Conservation (phyloP, 1,140 invertebrate species). For the Vollenhovia emeryi region DNA sequence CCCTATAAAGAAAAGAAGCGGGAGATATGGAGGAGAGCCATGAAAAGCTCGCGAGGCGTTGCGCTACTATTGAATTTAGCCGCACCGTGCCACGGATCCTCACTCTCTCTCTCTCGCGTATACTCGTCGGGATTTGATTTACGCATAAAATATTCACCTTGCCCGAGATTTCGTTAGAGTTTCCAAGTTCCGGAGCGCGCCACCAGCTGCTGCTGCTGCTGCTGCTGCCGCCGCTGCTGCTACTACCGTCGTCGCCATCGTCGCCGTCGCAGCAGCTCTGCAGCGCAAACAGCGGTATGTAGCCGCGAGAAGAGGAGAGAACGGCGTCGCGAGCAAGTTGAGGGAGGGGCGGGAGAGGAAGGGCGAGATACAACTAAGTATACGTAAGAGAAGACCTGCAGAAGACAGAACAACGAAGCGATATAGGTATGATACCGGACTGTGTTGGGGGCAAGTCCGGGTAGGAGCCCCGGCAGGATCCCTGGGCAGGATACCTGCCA, state of each 20-base stretch:
- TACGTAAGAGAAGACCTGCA: slow-evolving; percentile 48
- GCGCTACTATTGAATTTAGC: slow-evolving; percentile 79
- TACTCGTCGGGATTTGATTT: slow-evolving; percentile 76
- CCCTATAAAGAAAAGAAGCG: neutral
- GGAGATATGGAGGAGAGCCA: slow-evolving; percentile 40
- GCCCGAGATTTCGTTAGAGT: slow-evolving; percentile 79
- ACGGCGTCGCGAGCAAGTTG: slow-evolving; percentile 54
- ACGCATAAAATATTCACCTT: slow-evolving; percentile 81
- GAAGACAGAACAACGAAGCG: slow-evolving; percentile 56
- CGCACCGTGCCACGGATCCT: slow-evolving; percentile 76
- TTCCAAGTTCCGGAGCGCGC: slow-evolving; percentile 72
- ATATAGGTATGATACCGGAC: slow-evolving; percentile 56
- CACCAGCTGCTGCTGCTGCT: slow-evolving; percentile 48
- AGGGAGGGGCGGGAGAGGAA: neutral
- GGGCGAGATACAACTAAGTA: neutral
- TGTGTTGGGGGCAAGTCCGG: slow-evolving; percentile 52
- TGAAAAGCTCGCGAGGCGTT: slow-evolving; percentile 69
- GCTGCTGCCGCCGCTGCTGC: neutral
- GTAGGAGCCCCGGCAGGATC: slow-evolving; percentile 19
- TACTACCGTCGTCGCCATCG: neutral
- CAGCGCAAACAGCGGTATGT: slow-evolving; percentile 53
- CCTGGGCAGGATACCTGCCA: slow-evolving; percentile 60
- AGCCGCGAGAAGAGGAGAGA: slow-evolving; percentile 21
- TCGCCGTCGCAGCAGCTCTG: neutral
- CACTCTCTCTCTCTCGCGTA: slow-evolving; percentile 68